These are phyloP conservation scores for Ceriagrion tenellum DNA, from an alignment of 2,888 invertebrate genomes.

Conservation along the genomic window DNA sequence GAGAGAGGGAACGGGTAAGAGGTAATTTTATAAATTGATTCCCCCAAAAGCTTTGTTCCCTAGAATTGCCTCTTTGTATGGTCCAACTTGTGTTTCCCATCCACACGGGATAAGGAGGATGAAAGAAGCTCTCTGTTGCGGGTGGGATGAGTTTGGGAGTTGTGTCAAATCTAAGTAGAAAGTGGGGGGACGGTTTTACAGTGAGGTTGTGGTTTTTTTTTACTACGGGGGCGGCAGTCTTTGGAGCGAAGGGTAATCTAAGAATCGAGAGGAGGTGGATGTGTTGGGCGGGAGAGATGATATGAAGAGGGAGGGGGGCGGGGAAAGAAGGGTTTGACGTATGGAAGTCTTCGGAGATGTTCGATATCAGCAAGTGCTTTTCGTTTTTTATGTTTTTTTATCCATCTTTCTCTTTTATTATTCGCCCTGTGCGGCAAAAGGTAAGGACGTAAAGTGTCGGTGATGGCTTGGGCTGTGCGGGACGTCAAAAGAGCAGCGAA, in stretches of 20 bases:
- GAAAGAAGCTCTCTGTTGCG: too few species aligned
- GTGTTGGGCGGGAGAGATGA: not conserved
- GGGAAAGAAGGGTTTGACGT: not conserved
- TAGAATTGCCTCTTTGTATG: not conserved
- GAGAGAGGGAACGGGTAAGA: not conserved
- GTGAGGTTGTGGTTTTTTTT: not conserved
- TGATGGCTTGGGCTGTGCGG: not conserved
- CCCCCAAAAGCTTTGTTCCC: not conserved
- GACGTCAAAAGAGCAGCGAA: not conserved
- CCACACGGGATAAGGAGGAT: not conserved
- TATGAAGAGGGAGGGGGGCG: not conserved
- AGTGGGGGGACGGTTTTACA: not conserved
- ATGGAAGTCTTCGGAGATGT: not conserved
- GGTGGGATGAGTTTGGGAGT: too few species aligned
- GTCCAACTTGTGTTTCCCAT: not conserved
- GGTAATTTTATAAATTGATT: slow-evolving; percentile 36
- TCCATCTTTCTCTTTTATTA: not conserved
- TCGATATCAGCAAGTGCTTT: slow-evolving; percentile 26
- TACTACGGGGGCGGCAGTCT: too few species aligned
- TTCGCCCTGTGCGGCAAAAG: not conserved
- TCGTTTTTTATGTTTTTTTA: not conserved
- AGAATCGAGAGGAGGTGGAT: not conserved
- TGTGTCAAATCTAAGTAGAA: not conserved
- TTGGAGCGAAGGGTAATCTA: not conserved
- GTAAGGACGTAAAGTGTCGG: not conserved